Conservation (phyloP, 2,113 vertebrate genomes). For the Mus pahari region DNA sequence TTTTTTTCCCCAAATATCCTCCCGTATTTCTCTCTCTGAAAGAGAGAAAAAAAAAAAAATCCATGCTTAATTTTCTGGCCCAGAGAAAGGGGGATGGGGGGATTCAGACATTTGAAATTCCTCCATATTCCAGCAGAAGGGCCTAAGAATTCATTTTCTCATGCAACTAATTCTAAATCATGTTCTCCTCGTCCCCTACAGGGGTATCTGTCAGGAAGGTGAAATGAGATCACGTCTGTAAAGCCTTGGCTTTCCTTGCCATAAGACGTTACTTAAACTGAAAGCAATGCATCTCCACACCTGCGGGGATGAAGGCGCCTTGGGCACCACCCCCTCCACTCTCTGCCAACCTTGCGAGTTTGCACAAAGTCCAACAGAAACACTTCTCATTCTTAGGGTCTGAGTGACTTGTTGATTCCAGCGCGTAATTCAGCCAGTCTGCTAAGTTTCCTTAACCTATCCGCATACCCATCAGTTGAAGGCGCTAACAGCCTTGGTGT, state of each 20-base stretch:
- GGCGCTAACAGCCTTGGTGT: not conserved
- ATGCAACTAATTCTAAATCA: slow-evolving; percentile 60
- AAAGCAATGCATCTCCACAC: slow-evolving; percentile 68
- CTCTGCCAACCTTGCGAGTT: slow-evolving; percentile 70
- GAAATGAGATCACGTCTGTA: slow-evolving; percentile 80
- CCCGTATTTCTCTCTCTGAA: slow-evolving; percentile 12
- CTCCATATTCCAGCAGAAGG: slow-evolving; percentile 35
- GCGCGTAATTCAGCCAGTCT: slow-evolving; percentile 49
- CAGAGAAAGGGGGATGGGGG: not conserved
- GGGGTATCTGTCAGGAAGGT: slow-evolving; percentile 69
- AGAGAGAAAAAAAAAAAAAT: slow-evolving; percentile 23
- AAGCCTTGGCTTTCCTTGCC: slow-evolving; percentile 64
- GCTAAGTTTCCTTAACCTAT: not conserved
- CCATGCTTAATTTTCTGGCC: not conserved
- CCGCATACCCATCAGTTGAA: not conserved
- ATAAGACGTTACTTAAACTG: slow-evolving; percentile 75
- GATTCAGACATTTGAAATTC: slow-evolving; percentile 32
- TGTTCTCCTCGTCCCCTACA: not conserved
- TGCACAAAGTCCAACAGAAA: slow-evolving; percentile 63
- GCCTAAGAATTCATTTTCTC: slow-evolving; percentile 53
- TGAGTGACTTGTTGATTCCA: slow-evolving; percentile 64
- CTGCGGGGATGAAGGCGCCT: slow-evolving; percentile 46
- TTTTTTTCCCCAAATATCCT: slow-evolving; percentile 1
- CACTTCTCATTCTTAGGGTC: slow-evolving; percentile 30
- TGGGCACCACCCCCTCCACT: not conserved